Conservation (phyloP, 1,140 invertebrate genomes). For the Pomacea maculata region DNA sequence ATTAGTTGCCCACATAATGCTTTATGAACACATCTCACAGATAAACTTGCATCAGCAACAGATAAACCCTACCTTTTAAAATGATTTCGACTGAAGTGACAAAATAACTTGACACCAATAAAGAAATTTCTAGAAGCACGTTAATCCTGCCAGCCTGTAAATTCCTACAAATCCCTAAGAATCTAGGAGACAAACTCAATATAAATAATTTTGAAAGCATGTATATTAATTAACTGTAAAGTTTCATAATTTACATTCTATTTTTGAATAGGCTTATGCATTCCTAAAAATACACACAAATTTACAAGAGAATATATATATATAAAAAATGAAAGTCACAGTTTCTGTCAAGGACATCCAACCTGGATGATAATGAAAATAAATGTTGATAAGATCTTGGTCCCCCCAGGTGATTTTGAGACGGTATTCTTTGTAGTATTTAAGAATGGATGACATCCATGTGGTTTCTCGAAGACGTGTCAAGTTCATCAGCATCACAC, state of each 20-base stretch:
- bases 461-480: slow-evolving; percentile 86
- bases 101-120: no score
- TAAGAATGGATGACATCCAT: slow-evolving; percentile 84
- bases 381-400: slow-evolving; percentile 96
- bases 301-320: background rate
- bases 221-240: background rate
- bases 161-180: no score
- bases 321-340: background rate
- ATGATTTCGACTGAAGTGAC: no score
- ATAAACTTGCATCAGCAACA: no score
- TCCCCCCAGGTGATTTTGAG: slow-evolving; percentile 95
- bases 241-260: background rate
- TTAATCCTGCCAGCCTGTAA: no score
- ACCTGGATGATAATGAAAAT: slow-evolving; percentile 90
- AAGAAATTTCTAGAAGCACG: no score
- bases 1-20: no score
- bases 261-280: background rate
- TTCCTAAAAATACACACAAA: background rate
- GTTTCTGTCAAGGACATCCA: slow-evolving; percentile 20
- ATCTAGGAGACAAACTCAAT: background rate
- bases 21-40: no score
- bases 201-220: background rate
- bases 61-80: no score
- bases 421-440: slow-evolving; percentile 86
- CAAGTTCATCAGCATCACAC: slow-evolving; percentile 97